These are phyloP conservation scores for Uromys caudimaculatus DNA, from an alignment of 2,797 vertebrate genomes.

Conservation along the genomic window DNA sequence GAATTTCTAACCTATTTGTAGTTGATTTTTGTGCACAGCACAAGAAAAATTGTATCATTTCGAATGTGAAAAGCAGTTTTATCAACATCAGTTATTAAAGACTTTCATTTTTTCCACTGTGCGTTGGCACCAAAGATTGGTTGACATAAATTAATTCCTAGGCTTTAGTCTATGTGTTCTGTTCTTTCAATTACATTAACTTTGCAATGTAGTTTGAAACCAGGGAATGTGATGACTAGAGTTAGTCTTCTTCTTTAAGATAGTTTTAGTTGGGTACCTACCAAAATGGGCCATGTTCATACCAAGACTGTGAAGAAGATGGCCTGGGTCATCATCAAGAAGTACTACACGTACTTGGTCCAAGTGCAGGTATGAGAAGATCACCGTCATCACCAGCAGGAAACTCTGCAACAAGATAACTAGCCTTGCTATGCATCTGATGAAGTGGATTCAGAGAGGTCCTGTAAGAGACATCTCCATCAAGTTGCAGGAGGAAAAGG, in stretches of 20 bases:
- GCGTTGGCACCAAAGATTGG: background rate
- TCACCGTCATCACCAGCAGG: background rate
- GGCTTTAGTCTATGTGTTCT: background rate
- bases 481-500: background rate
- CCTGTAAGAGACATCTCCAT: background rate
- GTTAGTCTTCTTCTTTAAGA: background rate
- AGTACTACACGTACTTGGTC: background rate
- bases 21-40: background rate
- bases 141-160: background rate
- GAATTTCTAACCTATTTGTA: background rate
- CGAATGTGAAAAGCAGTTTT: background rate
- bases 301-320: background rate
- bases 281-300: background rate
- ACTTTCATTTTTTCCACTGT: background rate
- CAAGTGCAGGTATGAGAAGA: background rate
- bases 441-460: background rate
- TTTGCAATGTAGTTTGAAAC: background rate
- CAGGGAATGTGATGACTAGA: background rate
- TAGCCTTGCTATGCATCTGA: background rate
- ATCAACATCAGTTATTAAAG: background rate
- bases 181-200: background rate
- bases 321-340: background rate
- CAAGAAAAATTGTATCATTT: background rate
- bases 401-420: background rate
- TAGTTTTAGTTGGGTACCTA: background rate